Evolutionary conservation across 2,797 vertebrate genomes (phyloP).

Genomic region (Denticeps clupeoides): DNA sequence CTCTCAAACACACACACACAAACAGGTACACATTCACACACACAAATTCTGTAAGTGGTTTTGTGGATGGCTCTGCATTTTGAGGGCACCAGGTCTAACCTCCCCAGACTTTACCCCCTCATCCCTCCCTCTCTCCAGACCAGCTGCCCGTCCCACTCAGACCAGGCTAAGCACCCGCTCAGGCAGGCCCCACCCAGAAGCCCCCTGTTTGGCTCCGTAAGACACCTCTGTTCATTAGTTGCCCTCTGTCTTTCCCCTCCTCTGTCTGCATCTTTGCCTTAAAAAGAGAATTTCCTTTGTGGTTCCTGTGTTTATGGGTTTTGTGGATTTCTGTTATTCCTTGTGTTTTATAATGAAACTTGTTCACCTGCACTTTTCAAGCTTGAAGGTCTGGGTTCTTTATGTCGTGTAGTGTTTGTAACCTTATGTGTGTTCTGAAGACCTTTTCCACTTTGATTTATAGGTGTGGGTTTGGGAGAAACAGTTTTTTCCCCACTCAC

Average conservation of each 20-base stretch:
- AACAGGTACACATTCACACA: too few relatives aligned
- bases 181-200: conserved; percentile 63
- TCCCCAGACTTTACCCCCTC: conserved; percentile 22
- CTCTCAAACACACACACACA: too few relatives aligned
- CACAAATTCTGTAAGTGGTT: background rate
- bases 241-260: conserved; percentile 9
- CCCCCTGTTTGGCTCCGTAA: conserved; percentile 64
- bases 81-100: conserved; percentile 12
- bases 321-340: conserved; percentile 21
- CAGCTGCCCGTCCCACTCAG: conserved; percentile 57
- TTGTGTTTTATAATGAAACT: too few relatives aligned
- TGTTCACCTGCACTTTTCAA: too few relatives aligned
- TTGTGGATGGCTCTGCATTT: background rate
- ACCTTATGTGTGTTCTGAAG: too few relatives aligned
- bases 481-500: too few relatives aligned
- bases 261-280: background rate
- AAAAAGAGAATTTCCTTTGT: too few relatives aligned
- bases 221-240: conserved; percentile 35
- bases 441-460: too few relatives aligned
- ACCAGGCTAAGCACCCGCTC: conserved; percentile 55
- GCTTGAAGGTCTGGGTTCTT: too few relatives aligned
- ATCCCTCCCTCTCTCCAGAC: conserved; percentile 38
- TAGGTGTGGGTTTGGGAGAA: too few relatives aligned
- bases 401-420: too few relatives aligned
- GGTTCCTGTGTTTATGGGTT: too few relatives aligned